A percentile compares a stretch with the other conserved stretches of the same genome.
These are phyloP conservation scores for Dorcus parallelipipedus DNA, from an alignment of 2,888 invertebrate species.

Conservation along the genomic window DNA sequence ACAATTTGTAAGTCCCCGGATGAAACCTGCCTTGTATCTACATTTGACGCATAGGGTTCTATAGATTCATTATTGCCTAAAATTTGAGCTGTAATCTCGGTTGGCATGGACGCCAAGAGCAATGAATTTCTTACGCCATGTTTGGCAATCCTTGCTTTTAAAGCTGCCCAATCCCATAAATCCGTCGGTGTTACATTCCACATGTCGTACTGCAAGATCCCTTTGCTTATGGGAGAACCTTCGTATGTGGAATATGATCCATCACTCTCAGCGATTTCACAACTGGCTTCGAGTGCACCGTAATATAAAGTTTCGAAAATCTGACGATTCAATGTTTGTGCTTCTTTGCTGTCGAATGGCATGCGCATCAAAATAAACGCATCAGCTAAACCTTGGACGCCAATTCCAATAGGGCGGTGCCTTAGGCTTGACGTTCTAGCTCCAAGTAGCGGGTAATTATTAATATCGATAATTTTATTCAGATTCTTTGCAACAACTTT, in stretches of 20 bases:
- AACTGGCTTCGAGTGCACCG: conserved; percentile 94
- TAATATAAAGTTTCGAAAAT: conserved; percentile 98
- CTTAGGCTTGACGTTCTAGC: conserved; percentile 82
- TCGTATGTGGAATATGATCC: conserved; percentile 90
- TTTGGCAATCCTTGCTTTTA: conserved; percentile 81
- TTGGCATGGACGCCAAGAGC: conserved; percentile 97
- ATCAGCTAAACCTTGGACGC: conserved; percentile 97
- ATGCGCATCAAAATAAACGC: conserved; percentile 89
- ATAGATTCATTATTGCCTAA: conserved; percentile 98
- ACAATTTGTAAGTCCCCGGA: conserved; percentile 96
- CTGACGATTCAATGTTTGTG: conserved; percentile 82
- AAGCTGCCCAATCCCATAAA: conserved; percentile 82
- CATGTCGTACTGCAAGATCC: conserved; percentile 96
- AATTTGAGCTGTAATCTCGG: conserved; percentile 98
- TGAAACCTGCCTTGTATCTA: conserved; percentile 89
- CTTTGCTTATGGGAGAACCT: conserved; percentile 91
- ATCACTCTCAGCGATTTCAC: conserved; percentile 80
- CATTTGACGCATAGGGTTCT: conserved; percentile 97
- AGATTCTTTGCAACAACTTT: conserved; percentile 90
- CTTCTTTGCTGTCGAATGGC: conserved; percentile 88
- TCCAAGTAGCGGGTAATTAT: conserved; percentile 92
- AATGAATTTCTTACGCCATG: conserved; percentile 80
- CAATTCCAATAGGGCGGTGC: conserved; percentile 86
- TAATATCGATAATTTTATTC: conserved; percentile 95
- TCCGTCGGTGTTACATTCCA: conserved; percentile 86